Evolutionary conservation across 2,113 vertebrate genomes (phyloP), one percentile per base, ranked within the genome.

Genomic region (Cryptotis parvus): DNA sequence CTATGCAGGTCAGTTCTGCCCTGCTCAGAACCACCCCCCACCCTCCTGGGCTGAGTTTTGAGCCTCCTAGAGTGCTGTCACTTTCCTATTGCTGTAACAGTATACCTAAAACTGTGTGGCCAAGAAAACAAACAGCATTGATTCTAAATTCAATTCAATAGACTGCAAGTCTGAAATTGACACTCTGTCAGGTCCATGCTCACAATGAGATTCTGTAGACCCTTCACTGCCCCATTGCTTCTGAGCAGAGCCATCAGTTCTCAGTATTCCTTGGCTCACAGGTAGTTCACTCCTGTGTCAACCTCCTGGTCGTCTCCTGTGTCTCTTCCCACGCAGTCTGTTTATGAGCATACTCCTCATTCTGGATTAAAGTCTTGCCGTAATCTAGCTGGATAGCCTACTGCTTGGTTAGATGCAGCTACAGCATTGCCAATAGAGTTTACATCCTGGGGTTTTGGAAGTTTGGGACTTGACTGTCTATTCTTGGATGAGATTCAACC

Each of bases 51-150:
- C 6, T 61, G 77, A 35, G 1, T 43, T 84, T 37, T 16, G 29
- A 31, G 20, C 4, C 10, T 33, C 1, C 0, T 0, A 16, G 1
- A 26, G 6, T 3, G 22, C 10, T 31, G 6, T 35, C 15, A 4
- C 2, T 41, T 52, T 35, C n/a, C 35, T 45, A 0, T 2, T 1
- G 10, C 29, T 72, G 0, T 27, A 31, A 80, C 31, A 29, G 39
- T 11, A 6, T 2, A 22, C 24, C 18, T 49, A 1, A 45, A 11
- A 43, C 4, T 2, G 20, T 9, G n/a, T 9, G 16, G 24, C 39
- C 68, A 87, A n/a, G 4, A 58, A 18, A 58, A 58, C 55, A 22
- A 78, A 20, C 16, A 26, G 29, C 33, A n/a, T 80, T 0, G 15
- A 14, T 55, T 66, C 27, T 72, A 4, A 29, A 5, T 70, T 6